Percentiles rank a stretch among this genome's conserved stretches.
Conservation (phyloP, 2,797 vertebrate genomes). For the Micrastur ruficollis region DNA sequence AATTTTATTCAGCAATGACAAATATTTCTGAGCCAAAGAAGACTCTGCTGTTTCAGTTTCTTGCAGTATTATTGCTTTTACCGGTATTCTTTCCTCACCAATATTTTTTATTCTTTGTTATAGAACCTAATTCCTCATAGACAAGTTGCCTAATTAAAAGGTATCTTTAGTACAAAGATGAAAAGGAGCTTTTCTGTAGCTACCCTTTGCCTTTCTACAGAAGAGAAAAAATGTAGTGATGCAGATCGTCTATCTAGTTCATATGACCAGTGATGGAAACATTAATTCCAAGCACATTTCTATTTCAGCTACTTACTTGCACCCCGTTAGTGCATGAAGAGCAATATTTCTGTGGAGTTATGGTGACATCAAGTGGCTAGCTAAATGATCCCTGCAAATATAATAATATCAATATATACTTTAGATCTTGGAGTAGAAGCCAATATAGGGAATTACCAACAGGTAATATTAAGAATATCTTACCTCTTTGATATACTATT, state of each 20-base stretch:
- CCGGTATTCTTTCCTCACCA: background rate
- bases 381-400: background rate
- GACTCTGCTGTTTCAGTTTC: background rate
- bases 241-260: background rate
- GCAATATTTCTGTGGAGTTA: background rate
- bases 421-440: background rate
- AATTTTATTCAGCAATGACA: background rate
- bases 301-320: slow-evolving; percentile 6
- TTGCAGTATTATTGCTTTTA: background rate
- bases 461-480: background rate
- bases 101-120: background rate
- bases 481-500: background rate
- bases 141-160: background rate
- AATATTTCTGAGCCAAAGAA: background rate
- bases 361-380: slow-evolving; percentile 36
- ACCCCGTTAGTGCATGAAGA: background rate
- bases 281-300: background rate
- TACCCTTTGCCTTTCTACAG: background rate
- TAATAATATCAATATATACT: background rate
- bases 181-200: background rate
- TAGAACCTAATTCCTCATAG: background rate
- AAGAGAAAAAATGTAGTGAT: background rate
- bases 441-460: background rate
- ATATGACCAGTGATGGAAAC: background rate
- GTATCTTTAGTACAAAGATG: background rate